These are phyloP conservation scores for Chloroceryle inda DNA, from an alignment of 2,797 vertebrate species.

Conservation along the genomic window DNA sequence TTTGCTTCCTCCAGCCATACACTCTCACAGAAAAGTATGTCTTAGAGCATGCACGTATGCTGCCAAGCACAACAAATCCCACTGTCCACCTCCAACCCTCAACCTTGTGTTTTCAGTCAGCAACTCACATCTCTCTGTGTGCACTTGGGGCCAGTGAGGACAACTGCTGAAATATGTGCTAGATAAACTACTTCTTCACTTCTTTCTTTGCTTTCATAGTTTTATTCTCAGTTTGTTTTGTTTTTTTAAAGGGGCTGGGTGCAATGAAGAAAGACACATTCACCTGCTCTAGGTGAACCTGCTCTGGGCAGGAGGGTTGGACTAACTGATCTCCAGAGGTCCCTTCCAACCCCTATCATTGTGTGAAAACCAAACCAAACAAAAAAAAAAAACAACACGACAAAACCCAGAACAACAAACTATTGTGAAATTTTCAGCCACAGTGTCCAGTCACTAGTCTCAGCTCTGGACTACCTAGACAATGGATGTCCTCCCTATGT, in stretches of 20 bases:
- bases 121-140: not conserved
- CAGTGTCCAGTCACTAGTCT: not conserved
- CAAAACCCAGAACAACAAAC: not conserved
- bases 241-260: not conserved
- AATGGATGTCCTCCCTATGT: rapidly evolving
- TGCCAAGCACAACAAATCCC: not conserved
- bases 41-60: rapidly evolving
- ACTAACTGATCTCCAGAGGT: too few species aligned
- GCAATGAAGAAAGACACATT: not conserved
- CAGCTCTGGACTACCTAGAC: not conserved
- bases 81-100: not conserved
- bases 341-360: too few species aligned
- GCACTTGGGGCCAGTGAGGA: not conserved
- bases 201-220: not conserved
- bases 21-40: rapidly evolving
- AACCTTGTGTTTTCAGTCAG: not conserved
- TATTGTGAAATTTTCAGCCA: not conserved
- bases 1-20: not conserved
- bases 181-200: not conserved
- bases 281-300: too few species aligned
- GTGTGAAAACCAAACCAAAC: not conserved
- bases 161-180: not conserved
- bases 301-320: too few species aligned
- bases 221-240: not conserved
- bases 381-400: not conserved